These are phyloP conservation scores for Cataglyphis livida DNA, from an alignment of 2,888 invertebrate species.

Conservation along the genomic window DNA sequence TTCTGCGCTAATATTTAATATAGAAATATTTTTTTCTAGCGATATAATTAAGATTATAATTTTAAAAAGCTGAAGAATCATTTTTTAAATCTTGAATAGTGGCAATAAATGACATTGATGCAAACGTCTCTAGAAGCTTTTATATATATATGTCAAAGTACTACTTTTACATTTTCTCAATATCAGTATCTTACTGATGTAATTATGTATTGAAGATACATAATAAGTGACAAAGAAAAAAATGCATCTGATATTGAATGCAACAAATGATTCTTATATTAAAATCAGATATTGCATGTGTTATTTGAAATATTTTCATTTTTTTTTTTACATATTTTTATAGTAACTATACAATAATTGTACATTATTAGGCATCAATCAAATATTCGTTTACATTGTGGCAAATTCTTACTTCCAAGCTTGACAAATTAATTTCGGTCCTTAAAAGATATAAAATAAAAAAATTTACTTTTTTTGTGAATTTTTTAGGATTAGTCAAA, in stretches of 20 bases:
- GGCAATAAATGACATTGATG: background rate
- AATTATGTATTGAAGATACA: constrained; percentile 34
- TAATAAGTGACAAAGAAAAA: constrained; percentile 24
- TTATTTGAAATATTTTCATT: background rate
- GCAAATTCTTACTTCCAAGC: constrained; percentile 20
- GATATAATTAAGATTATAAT: constrained; percentile 32
- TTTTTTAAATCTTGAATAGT: background rate
- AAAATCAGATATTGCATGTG: constrained; percentile 32
- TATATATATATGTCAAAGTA: constrained; percentile 1
- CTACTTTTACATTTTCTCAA: constrained; percentile 10
- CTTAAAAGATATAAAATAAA: background rate
- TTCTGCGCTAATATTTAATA: background rate
- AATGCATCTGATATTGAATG: constrained; percentile 35
- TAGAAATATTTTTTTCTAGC: constrained; percentile 1
- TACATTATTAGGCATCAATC: constrained; percentile 33
- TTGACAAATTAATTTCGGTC: background rate
- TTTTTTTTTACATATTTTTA: constrained; percentile 20
- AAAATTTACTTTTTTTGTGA: background rate
- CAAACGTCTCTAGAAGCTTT: background rate
- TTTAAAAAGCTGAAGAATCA: constrained; percentile 38
- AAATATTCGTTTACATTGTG: constrained; percentile 2
- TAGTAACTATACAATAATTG: constrained; percentile 36
- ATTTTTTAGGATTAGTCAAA: background rate
- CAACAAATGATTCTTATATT: constrained; percentile 41
- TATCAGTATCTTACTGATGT: background rate